Evolutionary conservation across 2,113 vertebrate genomes (phyloP).

Genomic region (Loxodonta africana): DNA sequence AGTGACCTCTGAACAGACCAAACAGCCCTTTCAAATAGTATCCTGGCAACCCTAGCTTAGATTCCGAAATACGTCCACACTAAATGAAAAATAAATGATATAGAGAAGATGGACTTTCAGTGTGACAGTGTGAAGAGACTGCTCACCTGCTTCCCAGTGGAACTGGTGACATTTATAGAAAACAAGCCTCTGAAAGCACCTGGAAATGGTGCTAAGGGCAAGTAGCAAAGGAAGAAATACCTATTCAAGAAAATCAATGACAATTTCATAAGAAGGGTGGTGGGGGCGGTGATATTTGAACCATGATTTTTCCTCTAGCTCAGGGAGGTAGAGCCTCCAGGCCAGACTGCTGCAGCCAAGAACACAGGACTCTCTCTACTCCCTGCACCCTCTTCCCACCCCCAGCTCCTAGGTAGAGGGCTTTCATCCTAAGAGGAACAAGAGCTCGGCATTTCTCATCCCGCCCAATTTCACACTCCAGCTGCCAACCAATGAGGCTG

Average conservation of each 20-base stretch:
- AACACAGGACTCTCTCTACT: background rate
- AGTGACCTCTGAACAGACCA: background rate
- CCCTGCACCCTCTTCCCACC: background rate
- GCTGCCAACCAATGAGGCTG: too few species aligned
- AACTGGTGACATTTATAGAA: background rate
- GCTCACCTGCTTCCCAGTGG: too few species aligned
- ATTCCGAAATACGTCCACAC: background rate
- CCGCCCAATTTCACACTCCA: background rate
- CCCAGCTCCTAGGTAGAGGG: background rate
- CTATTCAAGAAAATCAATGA: too few species aligned
- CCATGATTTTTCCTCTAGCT: background rate
- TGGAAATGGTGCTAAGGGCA: too few species aligned
- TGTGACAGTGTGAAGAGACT: background rate
- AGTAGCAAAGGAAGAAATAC: too few species aligned
- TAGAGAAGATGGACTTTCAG: background rate
- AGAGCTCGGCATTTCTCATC: background rate
- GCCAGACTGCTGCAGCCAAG: background rate
- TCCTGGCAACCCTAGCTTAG: background rate
- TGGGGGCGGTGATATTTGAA: background rate
- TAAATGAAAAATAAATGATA: slow-evolving; percentile 35
- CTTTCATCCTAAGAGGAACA: background rate
- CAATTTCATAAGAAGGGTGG: background rate
- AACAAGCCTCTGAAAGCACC: background rate
- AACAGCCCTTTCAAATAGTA: background rate
- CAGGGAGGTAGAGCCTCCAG: background rate